These are phyloP conservation scores for Plestiodon gilberti DNA, from an alignment of 2,113 vertebrate genomes.

Conservation along the genomic window DNA sequence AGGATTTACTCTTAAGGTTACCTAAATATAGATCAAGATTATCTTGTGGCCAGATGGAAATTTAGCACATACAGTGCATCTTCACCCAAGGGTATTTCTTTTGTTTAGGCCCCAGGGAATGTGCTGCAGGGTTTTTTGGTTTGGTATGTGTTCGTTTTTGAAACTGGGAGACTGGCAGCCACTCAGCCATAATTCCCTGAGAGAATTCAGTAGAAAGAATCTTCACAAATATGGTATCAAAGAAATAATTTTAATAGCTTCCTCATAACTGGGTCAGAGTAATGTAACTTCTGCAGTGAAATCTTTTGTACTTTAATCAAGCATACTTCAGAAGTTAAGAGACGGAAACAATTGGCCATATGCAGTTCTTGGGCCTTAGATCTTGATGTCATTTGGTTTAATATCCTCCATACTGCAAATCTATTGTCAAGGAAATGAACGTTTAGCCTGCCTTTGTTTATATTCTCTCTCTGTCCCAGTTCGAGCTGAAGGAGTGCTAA, in stretches of 20 bases:
- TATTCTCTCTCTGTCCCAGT: background rate
- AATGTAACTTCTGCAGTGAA: background rate
- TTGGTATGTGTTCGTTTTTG: too few relatives aligned
- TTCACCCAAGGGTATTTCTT: background rate
- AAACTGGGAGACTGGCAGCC: background rate
- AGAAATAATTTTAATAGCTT: background rate
- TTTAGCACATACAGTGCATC: rapidly evolving
- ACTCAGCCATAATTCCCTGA: conserved; percentile 1
- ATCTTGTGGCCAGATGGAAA: background rate
- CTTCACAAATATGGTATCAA: background rate
- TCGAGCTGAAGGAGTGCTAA: too few relatives aligned
- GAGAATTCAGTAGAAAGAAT: background rate
- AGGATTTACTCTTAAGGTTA: background rate
- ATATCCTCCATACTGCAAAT: background rate
- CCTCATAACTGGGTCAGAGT: background rate
- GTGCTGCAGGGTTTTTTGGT: background rate
- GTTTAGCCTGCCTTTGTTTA: background rate
- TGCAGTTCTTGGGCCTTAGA: background rate
- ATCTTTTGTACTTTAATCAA: background rate
- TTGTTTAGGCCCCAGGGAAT: background rate
- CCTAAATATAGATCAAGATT: conserved; percentile 5
- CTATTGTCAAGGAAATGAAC: background rate
- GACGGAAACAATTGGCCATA: background rate
- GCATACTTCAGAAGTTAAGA: background rate
- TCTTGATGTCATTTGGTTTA: background rate